Conservation (phyloP, 2,888 invertebrate species). For the Tetramorium bicarinatum region DNA sequence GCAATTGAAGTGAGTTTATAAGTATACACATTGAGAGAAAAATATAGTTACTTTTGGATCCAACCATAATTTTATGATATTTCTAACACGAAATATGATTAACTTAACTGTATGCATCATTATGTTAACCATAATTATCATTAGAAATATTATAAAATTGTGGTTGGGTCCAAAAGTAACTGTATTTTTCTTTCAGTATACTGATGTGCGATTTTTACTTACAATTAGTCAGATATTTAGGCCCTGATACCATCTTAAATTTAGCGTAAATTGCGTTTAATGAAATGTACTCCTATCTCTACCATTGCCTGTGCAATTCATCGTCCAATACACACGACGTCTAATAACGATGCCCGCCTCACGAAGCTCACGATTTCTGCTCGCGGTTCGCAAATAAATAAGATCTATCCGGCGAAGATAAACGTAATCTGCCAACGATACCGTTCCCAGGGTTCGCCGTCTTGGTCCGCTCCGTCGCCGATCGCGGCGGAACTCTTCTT, state of each 20-base stretch:
- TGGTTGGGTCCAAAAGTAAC: too few species aligned
- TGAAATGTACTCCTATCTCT: background rate
- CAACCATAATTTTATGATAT: too few species aligned
- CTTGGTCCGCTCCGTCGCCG: background rate
- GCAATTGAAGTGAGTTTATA: background rate
- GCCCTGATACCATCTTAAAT: conserved; percentile 11
- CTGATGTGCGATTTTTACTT: background rate
- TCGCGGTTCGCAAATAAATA: conserved; percentile 37
- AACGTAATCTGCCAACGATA: conserved; percentile 44
- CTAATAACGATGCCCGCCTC: conserved; percentile 43
- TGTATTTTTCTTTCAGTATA: too few species aligned
- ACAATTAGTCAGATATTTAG: background rate
- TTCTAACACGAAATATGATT: too few species aligned
- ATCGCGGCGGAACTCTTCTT: conserved; percentile 24
- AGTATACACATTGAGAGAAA: too few species aligned
- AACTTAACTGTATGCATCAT: too few species aligned
- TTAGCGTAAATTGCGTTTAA: conserved; percentile 45
- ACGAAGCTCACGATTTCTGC: conserved; percentile 43
- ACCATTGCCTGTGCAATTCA: conserved; percentile 14
- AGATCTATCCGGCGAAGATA: conserved; percentile 47
- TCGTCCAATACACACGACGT: conserved; percentile 25
- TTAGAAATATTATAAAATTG: too few species aligned
- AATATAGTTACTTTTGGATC: too few species aligned
- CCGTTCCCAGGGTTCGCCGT: conserved; percentile 27
- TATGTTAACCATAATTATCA: too few species aligned